A percentile compares a stretch with the other conserved stretches of the same genome.
These are phyloP conservation scores for Phlogophora meticulosa DNA, from an alignment of 2,888 invertebrate species.

Conservation along the genomic window DNA sequence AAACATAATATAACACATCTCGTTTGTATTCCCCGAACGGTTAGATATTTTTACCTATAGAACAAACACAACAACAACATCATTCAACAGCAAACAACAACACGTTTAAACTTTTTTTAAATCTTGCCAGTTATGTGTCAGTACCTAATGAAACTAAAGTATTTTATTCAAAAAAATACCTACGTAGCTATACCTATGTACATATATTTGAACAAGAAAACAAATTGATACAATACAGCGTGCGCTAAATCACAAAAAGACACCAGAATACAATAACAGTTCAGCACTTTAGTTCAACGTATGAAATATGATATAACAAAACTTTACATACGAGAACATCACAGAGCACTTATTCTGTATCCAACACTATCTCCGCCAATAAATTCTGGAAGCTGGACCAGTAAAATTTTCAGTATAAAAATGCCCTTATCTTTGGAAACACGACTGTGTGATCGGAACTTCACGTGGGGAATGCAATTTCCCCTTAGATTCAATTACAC, in stretches of 20 bases:
- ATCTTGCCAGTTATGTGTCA: too few relatives aligned
- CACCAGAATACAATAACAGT: slow-evolving; percentile 35
- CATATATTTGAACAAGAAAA: neutral
- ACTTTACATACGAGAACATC: slow-evolving; percentile 43
- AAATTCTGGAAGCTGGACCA: slow-evolving; percentile 53
- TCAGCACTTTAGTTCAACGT: slow-evolving; percentile 49
- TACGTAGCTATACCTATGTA: neutral
- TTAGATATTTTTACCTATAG: too few relatives aligned
- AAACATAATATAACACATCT: too few relatives aligned
- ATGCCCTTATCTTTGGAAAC: slow-evolving; percentile 63
- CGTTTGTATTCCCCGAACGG: too few relatives aligned
- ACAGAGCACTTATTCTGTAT: slow-evolving; percentile 36
- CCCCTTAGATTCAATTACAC: slow-evolving; percentile 82
- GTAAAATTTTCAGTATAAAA: slow-evolving; percentile 56
- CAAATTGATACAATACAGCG: slow-evolving; percentile 30
- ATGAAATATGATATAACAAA: slow-evolving; percentile 50
- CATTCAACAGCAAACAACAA: too few relatives aligned
- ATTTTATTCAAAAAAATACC: neutral
- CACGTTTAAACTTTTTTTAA: too few relatives aligned
- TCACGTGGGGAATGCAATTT: slow-evolving; percentile 82
- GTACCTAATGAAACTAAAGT: too few relatives aligned
- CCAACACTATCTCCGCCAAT: slow-evolving; percentile 36
- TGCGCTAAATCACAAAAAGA: slow-evolving; percentile 45
- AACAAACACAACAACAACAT: too few relatives aligned
- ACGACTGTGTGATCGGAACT: slow-evolving; percentile 69